phyloP scores from a whole-genome alignment of 2,113 vertebrate species.

The Heteronetta atricapilla region DNA sequence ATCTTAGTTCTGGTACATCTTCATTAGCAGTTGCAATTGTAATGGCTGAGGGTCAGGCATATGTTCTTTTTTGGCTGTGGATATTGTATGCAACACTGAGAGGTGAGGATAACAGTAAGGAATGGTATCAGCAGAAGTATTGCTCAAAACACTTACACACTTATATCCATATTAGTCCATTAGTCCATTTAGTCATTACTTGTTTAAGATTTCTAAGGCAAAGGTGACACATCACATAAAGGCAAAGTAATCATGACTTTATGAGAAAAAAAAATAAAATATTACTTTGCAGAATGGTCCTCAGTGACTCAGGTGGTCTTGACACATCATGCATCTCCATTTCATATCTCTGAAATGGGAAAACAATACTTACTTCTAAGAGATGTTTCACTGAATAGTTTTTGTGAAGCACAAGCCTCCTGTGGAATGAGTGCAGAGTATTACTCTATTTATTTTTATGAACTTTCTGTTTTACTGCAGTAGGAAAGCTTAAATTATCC shows the following conservation, averaged over 20 bases:
- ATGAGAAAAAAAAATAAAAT: not conserved
- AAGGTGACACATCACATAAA: not conserved
- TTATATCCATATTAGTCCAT: not conserved
- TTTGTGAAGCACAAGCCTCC: slow-evolving; percentile 41
- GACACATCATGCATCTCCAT: not conserved
- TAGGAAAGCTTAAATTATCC: slow-evolving; percentile 61
- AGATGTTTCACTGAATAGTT: slow-evolving; percentile 23
- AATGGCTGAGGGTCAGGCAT: not conserved
- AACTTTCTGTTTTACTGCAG: slow-evolving; percentile 55
- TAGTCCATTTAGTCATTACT: not conserved
- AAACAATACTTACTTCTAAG: slow-evolving; percentile 2
- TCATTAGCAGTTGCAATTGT: not conserved
- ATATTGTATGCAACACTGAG: not conserved
- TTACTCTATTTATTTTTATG: slow-evolving; percentile 64
- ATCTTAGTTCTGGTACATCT: not conserved
- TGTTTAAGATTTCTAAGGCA: not conserved
- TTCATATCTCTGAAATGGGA: not conserved
- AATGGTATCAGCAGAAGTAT: not conserved
- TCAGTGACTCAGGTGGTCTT: not conserved
- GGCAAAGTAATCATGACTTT: not conserved
- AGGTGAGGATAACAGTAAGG: not conserved
- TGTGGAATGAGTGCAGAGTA: slow-evolving; percentile 58
- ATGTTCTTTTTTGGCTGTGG: not conserved
- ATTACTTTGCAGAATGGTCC: not conserved
- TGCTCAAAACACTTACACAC: not conserved